Evolutionary conservation across 2,888 invertebrate genomes (phyloP).

Genomic region (Rhaphigaster nebulosa): DNA sequence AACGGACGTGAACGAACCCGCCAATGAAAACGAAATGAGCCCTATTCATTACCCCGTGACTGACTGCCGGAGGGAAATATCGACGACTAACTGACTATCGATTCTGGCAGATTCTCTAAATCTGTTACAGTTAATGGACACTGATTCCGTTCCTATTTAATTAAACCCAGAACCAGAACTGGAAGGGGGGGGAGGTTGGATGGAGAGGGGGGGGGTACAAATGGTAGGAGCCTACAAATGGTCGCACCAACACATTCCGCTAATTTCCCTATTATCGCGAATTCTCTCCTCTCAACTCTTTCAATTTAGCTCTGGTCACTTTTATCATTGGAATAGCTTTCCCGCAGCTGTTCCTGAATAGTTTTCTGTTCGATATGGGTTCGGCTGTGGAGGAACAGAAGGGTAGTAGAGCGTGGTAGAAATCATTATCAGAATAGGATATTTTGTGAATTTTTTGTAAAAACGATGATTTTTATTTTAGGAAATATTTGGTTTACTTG

Average conservation of each 20-base stretch:
- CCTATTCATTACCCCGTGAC: constrained; percentile 15
- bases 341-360: not conserved
- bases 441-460: not conserved
- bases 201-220: not conserved
- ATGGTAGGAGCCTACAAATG: constrained; percentile 4
- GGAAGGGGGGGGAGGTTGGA: not conserved
- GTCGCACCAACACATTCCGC: constrained; percentile 35
- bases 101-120: constrained; percentile 52
- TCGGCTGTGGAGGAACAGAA: not conserved
- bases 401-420: not conserved
- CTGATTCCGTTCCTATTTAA: constrained; percentile 55
- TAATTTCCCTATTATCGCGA: constrained; percentile 43
- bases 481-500: too few species aligned
- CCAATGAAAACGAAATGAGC: not conserved
- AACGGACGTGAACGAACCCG: not conserved
- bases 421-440: not conserved
- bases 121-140: constrained; percentile 51
- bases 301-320: constrained; percentile 38
- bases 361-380: not conserved
- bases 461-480: too few species aligned
- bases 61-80: constrained; percentile 47
- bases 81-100: constrained; percentile 50
- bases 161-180: constrained; percentile 10
- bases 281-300: constrained; percentile 39
- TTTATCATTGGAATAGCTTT: constrained; percentile 29